Base-by-base conservation (phyloP, 2,888 invertebrate genomes). In the Philhelius pedissequus region DNA sequence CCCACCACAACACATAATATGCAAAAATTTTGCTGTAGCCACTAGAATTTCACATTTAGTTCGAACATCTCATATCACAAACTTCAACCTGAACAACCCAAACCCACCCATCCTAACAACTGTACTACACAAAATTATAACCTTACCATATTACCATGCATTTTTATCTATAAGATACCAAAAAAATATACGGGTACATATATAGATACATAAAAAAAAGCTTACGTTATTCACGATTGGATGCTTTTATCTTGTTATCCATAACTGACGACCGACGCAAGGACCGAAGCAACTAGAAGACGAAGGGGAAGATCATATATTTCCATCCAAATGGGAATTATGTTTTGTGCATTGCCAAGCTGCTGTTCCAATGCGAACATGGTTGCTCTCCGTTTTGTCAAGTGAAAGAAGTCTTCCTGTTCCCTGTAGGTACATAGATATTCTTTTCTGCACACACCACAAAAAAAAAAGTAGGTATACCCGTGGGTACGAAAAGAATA, bases 161-260 rank as follows among this genome's bases (percentile, higher is more conserved):
- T 54, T 25, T n/a, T 62, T 35, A n/a, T 40, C 73, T 25, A 18
- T 50, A 66, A 30, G 40, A 48, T 20, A 50, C 18, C 13, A 48
- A 48, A 7, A 32, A 54, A 35, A 15, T 9, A 15, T 56, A 32
- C 18, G 7, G 6, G 7, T 40, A 43, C 43, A 20, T 9, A 11
- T 20, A 45, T 7, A 43, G 27, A 64, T n/a, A n/a, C n/a, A n/a
- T n/a, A 78, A 58, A 60, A 56, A 54, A 66, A 64, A 60, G 60
- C 74, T 74, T 69, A 75, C 66, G 75, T 80, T 84, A 60, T 77
- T 69, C 79, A 80, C 84, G 80, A 84, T 84, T 84, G 79, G 83
- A 70, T 84, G 83, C 83, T 84, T 80, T 80, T 80, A 80, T 84
- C 84, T 84, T 71, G 80, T 83, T 84, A 75, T 74, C 64, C 45